Evolutionary conservation across 2,113 vertebrate species (phyloP).

Genomic region (Lampris megalopsis): DNA sequence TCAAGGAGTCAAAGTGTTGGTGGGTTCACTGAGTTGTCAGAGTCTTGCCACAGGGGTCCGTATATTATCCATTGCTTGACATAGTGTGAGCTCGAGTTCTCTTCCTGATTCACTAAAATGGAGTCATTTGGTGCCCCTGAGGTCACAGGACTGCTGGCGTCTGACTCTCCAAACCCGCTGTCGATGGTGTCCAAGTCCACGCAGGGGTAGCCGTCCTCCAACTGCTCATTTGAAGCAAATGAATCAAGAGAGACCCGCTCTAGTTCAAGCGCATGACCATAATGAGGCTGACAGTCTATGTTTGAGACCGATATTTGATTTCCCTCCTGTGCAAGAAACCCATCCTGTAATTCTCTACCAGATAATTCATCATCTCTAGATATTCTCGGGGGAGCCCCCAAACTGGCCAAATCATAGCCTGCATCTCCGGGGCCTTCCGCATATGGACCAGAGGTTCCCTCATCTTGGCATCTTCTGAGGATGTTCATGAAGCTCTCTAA

Average conservation of each 20-base stretch:
- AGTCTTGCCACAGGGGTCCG: constrained; percentile 44
- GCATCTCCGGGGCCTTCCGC: constrained; percentile 30
- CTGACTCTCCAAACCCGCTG: constrained; percentile 91
- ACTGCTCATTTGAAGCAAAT: constrained; percentile 71
- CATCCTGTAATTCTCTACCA: constrained; percentile 7
- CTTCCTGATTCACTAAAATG: constrained; percentile 52
- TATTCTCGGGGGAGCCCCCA: constrained; percentile 23
- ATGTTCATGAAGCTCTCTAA: constrained; percentile 47
- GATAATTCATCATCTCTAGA: not conserved
- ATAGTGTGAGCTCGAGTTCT: constrained; percentile 85
- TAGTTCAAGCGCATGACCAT: constrained; percentile 61
- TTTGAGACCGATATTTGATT: constrained; percentile 6
- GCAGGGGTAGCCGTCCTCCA: constrained; percentile 85
- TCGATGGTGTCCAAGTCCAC: constrained; percentile 94
- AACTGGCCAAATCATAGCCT: constrained; percentile 16
- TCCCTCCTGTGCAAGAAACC: constrained; percentile 55
- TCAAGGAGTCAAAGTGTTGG: not conserved
- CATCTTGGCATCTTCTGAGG: constrained; percentile 37
- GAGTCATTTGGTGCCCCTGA: constrained; percentile 77
- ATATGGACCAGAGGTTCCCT: constrained; percentile 73
- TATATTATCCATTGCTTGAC: constrained; percentile 91
- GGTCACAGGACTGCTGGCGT: constrained; percentile 87
- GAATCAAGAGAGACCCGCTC: constrained; percentile 84
- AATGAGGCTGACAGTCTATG: constrained; percentile 71
- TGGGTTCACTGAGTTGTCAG: constrained; percentile 5